phyloP scores from a whole-genome alignment of 2,797 vertebrate genomes.

The Acanthurus tractus region DNA sequence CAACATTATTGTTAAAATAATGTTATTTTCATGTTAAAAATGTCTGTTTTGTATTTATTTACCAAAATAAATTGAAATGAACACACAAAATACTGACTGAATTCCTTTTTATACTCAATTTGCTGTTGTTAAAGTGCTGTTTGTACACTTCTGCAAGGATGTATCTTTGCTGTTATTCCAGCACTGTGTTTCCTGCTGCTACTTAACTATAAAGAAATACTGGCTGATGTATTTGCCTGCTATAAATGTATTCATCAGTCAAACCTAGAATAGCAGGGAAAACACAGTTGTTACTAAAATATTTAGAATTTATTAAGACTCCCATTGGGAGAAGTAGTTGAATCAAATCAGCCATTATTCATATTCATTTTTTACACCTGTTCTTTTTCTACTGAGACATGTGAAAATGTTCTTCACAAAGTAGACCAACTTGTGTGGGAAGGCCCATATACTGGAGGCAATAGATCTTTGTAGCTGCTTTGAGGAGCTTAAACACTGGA shows the following conservation, averaged over 20 bases:
- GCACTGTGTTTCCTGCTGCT: background rate
- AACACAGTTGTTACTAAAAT: background rate
- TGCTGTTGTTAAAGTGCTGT: background rate
- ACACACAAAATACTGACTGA: slow-evolving; percentile 26
- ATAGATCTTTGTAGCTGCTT: background rate
- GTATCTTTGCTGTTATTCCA: background rate
- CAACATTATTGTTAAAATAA: slow-evolving; percentile 52
- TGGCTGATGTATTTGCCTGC: background rate
- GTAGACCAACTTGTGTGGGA: no score
- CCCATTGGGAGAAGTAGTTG: background rate
- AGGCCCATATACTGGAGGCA: background rate
- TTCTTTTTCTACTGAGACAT: background rate
- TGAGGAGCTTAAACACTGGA: background rate
- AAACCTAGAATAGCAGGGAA: background rate
- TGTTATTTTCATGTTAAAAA: slow-evolving; percentile 78
- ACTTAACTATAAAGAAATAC: background rate
- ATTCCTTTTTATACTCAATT: background rate
- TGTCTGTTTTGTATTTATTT: slow-evolving; percentile 84
- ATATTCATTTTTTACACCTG: background rate
- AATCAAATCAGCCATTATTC: background rate
- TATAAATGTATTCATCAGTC: background rate
- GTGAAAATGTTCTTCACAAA: background rate
- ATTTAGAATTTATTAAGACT: no score
- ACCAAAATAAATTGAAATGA: slow-evolving; percentile 79
- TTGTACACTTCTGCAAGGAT: background rate